Percentiles rank a stretch among this genome's conserved stretches.
These are phyloP conservation scores for Caenorhabditis drosophilae DNA, from an alignment of 2,888 invertebrate genomes.

Conservation along the genomic window DNA sequence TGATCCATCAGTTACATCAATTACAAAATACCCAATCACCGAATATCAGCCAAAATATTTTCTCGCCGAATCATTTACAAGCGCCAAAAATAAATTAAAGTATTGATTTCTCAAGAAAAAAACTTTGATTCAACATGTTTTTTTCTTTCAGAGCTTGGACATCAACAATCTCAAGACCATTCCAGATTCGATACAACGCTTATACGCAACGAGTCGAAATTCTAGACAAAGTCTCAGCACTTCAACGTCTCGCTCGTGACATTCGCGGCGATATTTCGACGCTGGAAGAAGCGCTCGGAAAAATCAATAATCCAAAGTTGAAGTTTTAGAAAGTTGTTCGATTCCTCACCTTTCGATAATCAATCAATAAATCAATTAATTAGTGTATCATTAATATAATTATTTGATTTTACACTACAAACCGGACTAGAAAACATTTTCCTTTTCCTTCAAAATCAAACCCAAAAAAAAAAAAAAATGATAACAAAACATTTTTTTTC, in stretches of 20 bases:
- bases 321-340: conserved; percentile 4
- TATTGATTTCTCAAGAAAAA: conserved; percentile 70
- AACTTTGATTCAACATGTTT: background rate
- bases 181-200: conserved; percentile 91
- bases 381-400: background rate
- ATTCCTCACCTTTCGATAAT: conserved; percentile 1
- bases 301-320: conserved; percentile 31
- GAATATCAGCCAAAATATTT: conserved; percentile 95
- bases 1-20: conserved; percentile 84
- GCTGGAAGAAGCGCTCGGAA: conserved; percentile 64
- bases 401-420: too few species aligned
- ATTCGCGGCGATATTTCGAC: conserved; percentile 69
- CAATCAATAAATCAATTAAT: background rate
- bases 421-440: too few species aligned
- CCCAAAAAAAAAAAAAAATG: too few species aligned
- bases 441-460: too few species aligned
- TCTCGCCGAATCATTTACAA: conserved; percentile 92
- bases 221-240: conserved; percentile 87
- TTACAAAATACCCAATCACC: conserved; percentile 94
- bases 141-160: conserved; percentile 82
- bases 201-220: conserved; percentile 93
- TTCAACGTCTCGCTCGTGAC: conserved; percentile 79
- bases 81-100: conserved; percentile 96
- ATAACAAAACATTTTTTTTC: too few species aligned
- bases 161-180: conserved; percentile 87